Conservation (phyloP, 2,888 invertebrate genomes). For the Tribolium freemani region DNA sequence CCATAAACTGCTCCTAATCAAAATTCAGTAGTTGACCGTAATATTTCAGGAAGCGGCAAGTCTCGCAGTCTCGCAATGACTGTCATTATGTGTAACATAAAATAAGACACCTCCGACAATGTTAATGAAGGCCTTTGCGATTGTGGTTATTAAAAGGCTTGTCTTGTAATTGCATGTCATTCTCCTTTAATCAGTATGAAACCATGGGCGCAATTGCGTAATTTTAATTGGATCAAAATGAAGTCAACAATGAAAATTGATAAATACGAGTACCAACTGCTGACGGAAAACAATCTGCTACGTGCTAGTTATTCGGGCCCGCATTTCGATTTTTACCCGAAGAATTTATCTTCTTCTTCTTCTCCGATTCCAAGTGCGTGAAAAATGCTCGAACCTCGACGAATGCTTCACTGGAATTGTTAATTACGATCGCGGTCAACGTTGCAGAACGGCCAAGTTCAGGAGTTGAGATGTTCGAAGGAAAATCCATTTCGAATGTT, state of each 20-base stretch:
- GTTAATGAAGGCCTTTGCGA: constrained; percentile 39
- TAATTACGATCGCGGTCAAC: constrained; percentile 7
- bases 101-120: constrained; percentile 39
- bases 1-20: background rate
- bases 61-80: constrained; percentile 24
- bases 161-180: constrained; percentile 39
- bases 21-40: constrained; percentile 19
- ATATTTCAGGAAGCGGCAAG: constrained; percentile 30
- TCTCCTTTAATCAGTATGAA: constrained; percentile 36
- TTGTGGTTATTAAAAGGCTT: constrained; percentile 40
- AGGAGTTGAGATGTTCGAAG: constrained; percentile 26
- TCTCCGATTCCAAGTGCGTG: background rate
- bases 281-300: background rate
- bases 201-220: constrained; percentile 32
- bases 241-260: constrained; percentile 9
- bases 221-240: constrained; percentile 36
- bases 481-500: constrained; percentile 16
- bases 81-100: constrained; percentile 37
- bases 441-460: constrained; percentile 16
- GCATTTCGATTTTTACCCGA: background rate
- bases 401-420: background rate
- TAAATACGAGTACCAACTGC: background rate
- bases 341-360: background rate
- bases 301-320: background rate
- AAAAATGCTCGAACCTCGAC: background rate